Evolutionary conservation across 1,140 invertebrate genomes (phyloP), one percentile per base, ranked within the genome.

Genomic region (Drosophila varians): DNA sequence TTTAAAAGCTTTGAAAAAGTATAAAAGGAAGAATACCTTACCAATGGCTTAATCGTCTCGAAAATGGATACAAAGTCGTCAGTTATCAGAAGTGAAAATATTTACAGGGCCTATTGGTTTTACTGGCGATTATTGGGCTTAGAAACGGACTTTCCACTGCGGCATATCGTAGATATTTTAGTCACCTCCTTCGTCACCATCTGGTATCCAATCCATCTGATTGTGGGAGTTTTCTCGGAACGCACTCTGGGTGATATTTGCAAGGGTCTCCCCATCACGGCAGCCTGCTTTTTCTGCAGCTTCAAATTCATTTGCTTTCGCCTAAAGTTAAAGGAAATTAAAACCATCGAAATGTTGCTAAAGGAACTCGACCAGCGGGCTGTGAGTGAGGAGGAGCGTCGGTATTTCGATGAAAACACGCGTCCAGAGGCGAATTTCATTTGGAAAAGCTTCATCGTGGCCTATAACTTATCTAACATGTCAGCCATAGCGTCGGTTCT

Each of bases 301-400:
- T 43, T 82, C n/a, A 82, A 80, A 18, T 64, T 76, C 34, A 43
- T 72, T 7, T 74, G 53, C n/a, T 53, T 80, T 8, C 68, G 77
- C 3, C 5, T 40, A 0, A 60, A 76, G 23, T 9, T 82, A n/a
- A n/a, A 31, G 2, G 47, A 80, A 43, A 80, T 82, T 4, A 54
- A 55, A 26, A 14, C 16, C 8, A 52, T 80, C 0, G 40, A 73
- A 4, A 7, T 0, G 0, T n/a, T 80, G n/a, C 43, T 82, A 2
- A 34, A 25, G 1, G 61, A 82, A 5, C 31, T 82, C n/a, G 77
- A 82, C 21, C 47, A 43, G 19, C 31, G 62, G 2, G 73, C 74
- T 4, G 12, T 38, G 0, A 70, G 45, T 16, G 3, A 16, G 4
- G 57, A 73, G 26, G 77, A 82, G 14, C 23, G 45, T 11, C 2